These are phyloP conservation scores for Takifugu flavidus DNA, from an alignment of 2,113 vertebrate species.

Conservation along the genomic window DNA sequence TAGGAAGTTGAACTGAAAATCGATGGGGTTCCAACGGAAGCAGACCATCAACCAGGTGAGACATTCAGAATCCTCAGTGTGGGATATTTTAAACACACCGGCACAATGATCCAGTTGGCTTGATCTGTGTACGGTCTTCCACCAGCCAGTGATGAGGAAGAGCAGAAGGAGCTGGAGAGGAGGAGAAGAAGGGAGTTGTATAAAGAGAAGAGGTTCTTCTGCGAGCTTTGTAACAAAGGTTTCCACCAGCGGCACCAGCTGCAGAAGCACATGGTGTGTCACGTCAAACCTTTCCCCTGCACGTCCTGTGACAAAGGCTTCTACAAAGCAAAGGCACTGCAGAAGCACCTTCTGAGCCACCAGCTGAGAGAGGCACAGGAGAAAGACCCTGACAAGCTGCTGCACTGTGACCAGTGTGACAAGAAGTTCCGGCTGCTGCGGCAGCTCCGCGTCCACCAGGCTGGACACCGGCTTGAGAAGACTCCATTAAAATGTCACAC, in stretches of 20 bases:
- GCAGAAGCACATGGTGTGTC: slow-evolving; percentile 47
- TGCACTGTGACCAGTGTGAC: slow-evolving; percentile 53
- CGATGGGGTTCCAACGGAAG: background rate
- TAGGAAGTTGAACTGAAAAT: slow-evolving; percentile 20
- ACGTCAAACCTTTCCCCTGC: slow-evolving; percentile 64
- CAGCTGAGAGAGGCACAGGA: slow-evolving; percentile 43
- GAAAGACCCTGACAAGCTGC: slow-evolving; percentile 48
- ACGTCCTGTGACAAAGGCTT: slow-evolving; percentile 62
- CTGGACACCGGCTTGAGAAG: slow-evolving; percentile 34
- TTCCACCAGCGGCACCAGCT: slow-evolving; percentile 68
- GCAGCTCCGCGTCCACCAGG: slow-evolving; percentile 51
- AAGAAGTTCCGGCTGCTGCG: slow-evolving; percentile 46
- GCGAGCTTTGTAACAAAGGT: slow-evolving; percentile 58
- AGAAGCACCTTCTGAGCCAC: slow-evolving; percentile 47
- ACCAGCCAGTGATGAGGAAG: slow-evolving; percentile 31
- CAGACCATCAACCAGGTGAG: slow-evolving; percentile 9
- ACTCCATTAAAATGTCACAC: slow-evolving; percentile 28
- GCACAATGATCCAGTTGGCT: background rate
- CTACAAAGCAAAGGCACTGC: slow-evolving; percentile 48
- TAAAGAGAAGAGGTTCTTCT: slow-evolving; percentile 66
- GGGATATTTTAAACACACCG: background rate
- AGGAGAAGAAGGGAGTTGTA: slow-evolving; percentile 54
- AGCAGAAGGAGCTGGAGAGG: slow-evolving; percentile 49
- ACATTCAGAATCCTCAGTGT: background rate
- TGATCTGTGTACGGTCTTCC: background rate